Evolutionary conservation across 1,140 invertebrate genomes (phyloP).

Genomic region (Cyrtorhinus lividipennis): DNA sequence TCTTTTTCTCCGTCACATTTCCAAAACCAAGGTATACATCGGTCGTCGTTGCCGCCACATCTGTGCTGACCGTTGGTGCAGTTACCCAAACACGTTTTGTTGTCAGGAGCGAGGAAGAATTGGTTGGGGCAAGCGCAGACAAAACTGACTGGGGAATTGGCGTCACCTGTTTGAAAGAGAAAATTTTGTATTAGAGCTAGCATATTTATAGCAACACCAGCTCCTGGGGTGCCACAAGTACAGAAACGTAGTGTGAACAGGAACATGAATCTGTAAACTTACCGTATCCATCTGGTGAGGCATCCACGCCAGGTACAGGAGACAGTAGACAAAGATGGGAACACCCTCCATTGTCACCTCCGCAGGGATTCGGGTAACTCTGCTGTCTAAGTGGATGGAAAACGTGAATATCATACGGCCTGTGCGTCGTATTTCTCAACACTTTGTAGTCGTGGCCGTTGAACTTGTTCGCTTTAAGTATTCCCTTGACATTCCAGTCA

Average conservation of each 20-base stretch:
- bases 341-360: conserved; percentile 86
- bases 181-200: neutral
- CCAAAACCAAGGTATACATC: conserved; percentile 95
- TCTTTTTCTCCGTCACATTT: conserved; percentile 77
- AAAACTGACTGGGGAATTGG: conserved; percentile 45
- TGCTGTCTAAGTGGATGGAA: conserved; percentile 74
- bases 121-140: conserved; percentile 92
- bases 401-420: conserved; percentile 85
- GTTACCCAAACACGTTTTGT: conserved; percentile 88
- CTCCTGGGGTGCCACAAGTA: too few species aligned
- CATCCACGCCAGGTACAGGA: conserved; percentile 37
- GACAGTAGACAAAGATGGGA: conserved; percentile 89
- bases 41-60: conserved; percentile 82
- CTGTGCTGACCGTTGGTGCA: conserved; percentile 86
- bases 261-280: too few species aligned
- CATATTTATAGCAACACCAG: too few species aligned
- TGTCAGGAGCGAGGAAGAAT: conserved; percentile 61
- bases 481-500: conserved; percentile 91
- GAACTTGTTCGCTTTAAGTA: conserved; percentile 75
- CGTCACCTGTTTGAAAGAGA: conserved; percentile 21
- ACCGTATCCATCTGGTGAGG: conserved; percentile 26
- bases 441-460: conserved; percentile 62
- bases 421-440: conserved; percentile 80
- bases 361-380: conserved; percentile 81
- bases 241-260: too few species aligned